Base-by-base conservation (phyloP, 2,888 invertebrate genomes). In the Volucella bombylans region DNA sequence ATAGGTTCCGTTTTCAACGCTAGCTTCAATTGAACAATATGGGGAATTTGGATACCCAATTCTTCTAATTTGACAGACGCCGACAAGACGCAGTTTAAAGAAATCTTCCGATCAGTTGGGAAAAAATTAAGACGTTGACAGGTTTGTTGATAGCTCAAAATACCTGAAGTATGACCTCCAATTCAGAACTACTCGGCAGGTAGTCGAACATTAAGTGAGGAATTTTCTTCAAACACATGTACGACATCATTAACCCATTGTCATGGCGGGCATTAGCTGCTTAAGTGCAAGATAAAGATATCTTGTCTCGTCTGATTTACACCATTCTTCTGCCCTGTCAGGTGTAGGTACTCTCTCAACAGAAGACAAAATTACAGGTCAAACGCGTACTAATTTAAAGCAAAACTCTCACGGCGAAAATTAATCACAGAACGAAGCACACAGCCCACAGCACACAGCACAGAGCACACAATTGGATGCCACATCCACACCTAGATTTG, bases 321-420 rank as follows among this genome's bases (percentile, higher is more conserved):
- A 31, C 31, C 31, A 31, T 31, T 31, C 31, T 31, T 31, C 49
- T 69, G 14, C 38, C 57, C 52, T 61, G 77, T 69, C 68, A 77
- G 57, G 38, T 39, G 39, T 45, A 43, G 41, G 18, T 55, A 23
- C 38, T 49, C 55, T 43, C 11, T 14, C 12, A 10, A 10, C 39
- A 11, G 52, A 43, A 45, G 15, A 31, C 78, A 59, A 45, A 43
- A 71, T 61, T 69, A 68, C 83, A 81, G 76, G 76, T 77, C 72
- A 76, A 76, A 85, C 76, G 80, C 62, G 80, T 81, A 85, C 81
- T 81, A 85, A 85, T 85, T 85, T 67, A 80, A 68, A 64, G 81
- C 62, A 81, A 85, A 76, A 64, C 67, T 85, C 85, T 74, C 79
- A 81, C 85, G 72, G 85, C 81, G 76, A 85, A 85, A 85, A 85